Percentiles rank a stretch among this genome's conserved stretches.
phyloP scores from a whole-genome alignment of 2,113 vertebrate genomes.

The Chitala chitala region DNA sequence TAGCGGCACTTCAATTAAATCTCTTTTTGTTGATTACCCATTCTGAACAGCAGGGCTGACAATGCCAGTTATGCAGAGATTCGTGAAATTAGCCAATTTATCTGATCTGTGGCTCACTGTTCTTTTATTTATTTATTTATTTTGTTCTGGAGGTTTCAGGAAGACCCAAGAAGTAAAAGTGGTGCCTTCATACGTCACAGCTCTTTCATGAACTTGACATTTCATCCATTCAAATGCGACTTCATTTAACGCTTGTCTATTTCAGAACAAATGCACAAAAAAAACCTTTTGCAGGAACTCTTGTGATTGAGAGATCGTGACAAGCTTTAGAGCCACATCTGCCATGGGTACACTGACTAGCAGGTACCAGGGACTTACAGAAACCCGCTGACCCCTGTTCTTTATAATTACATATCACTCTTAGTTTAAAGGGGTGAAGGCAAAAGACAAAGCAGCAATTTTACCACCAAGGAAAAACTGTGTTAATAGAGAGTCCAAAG shows the following conservation, averaged over 20 bases:
- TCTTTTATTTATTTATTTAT: neutral
- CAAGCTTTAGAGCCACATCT: neutral
- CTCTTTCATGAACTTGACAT: no score
- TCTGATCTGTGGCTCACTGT: neutral
- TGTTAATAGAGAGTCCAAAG: neutral
- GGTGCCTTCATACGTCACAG: no score
- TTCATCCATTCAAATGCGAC: neutral
- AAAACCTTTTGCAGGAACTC: neutral
- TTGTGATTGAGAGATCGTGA: neutral
- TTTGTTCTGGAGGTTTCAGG: no score
- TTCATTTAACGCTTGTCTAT: neutral
- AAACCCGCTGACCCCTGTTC: neutral
- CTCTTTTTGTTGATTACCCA: neutral
- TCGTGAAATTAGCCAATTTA: neutral
- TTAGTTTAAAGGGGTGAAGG: slow-evolving; percentile 1
- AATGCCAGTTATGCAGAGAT: neutral
- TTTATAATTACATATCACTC: neutral
- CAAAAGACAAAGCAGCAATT: slow-evolving; percentile 5
- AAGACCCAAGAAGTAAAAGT: no score
- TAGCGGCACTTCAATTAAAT: neutral
- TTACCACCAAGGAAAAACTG: neutral
- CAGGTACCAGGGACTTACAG: no score
- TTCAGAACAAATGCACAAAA: neutral
- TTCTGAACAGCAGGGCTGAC: neutral
- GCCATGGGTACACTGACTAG: neutral